Evolutionary conservation across 2,888 invertebrate genomes (phyloP), one percentile per base, ranked within the genome.

Genomic region (Apamea epomidion): DNA sequence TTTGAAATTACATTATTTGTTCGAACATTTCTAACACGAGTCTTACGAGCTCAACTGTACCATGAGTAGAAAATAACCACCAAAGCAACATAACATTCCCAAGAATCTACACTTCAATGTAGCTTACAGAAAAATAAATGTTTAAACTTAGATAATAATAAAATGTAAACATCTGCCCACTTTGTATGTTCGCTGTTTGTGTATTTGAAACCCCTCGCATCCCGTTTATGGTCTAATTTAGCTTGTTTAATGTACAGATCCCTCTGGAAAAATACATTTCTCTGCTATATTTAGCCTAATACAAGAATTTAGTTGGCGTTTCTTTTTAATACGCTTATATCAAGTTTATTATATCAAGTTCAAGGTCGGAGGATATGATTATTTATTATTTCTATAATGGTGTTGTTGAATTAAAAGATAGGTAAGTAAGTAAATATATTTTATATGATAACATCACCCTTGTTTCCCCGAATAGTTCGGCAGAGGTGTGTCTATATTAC

Each of bases 161-260:
- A 62, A 76, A 67, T 81, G 37, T 84, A 84, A 84, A 81, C 76
- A 84, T 68, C 48, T 42, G 42, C 54, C 81, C 70, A 85, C 74
- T 74, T 81, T 68, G 85, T 85, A 74, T 54, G 54, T 74, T 71
- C 69, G 42, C 73, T 84, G 81, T 76, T 72, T 69, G 60, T 78
- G 71, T 81, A 74, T 85, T 81, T 78, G 85, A 74, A 81, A 82
- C 68, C 67, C 71, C 74, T 85, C 72, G 81, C 37, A 77, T 85
- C 72, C 76, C 72, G 78, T 85, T 85, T 77, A 71, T 85, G 84
- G 85, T 85, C 85, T 84, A 82, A 85, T 85, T 85, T 85, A 73
- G 51, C 77, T 84, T 71, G 81, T 81, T 77, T 74, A 64, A 81
- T 74, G 77, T 81, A 74, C 81, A 85, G 54, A 81, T 76, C 58